Percentiles rank a stretch among this genome's conserved stretches.
Evolutionary conservation across 2,113 vertebrate species (phyloP).

Genomic region (Maccullochella peelii): DNA sequence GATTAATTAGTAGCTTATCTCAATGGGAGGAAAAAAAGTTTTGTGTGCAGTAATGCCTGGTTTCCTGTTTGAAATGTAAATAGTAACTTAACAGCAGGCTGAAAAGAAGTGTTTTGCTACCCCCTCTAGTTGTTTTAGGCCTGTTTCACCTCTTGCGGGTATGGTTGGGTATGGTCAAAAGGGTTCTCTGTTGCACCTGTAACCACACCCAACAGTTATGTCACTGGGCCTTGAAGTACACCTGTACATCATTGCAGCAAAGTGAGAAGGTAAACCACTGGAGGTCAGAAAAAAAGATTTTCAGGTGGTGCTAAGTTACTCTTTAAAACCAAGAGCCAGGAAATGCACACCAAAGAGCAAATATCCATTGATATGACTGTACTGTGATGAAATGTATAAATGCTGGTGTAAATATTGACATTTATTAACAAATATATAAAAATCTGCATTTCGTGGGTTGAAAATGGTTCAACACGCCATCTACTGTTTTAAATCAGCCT

Average conservation of each 20-base stretch:
- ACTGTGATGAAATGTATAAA: too few species aligned
- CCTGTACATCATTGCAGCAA: neutral
- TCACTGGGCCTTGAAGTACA: neutral
- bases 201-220: too few species aligned
- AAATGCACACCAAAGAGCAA: too few species aligned
- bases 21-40: neutral
- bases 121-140: neutral
- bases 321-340: too few species aligned
- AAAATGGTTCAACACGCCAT: too few species aligned
- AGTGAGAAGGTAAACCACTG: neutral
- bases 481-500: too few species aligned
- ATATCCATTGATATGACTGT: neutral
- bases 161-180: neutral
- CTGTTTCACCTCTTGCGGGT: neutral
- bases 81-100: neutral
- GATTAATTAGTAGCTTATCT: conserved; percentile 2
- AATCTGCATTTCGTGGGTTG: too few species aligned
- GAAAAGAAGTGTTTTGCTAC: neutral
- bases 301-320: neutral
- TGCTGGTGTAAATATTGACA: too few species aligned
- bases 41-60: neutral
- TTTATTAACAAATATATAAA: too few species aligned
- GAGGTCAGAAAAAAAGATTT: neutral
- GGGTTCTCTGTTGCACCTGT: too few species aligned
- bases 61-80: neutral